Evolutionary conservation across 1,140 invertebrate genomes (phyloP), one percentile per base, ranked within the genome.

Genomic region (Aphaenogaster rudis): DNA sequence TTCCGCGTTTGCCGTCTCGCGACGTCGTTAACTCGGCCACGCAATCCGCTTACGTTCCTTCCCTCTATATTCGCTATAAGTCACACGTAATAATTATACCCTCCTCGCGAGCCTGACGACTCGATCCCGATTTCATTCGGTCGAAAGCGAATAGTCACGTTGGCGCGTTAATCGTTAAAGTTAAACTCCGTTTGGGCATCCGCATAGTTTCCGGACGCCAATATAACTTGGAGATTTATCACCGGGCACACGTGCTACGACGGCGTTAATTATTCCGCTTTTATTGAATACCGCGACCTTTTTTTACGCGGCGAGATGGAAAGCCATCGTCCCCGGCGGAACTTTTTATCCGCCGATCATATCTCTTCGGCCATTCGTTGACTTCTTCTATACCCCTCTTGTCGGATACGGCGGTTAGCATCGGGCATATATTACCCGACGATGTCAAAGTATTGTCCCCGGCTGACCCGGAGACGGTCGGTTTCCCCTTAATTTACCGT

Each of bases 161-260:
- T 61, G 67, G 42, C 54, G 67, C 82, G 74, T 86, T 86, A 86
- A 86, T 86, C 82, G 82, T 86, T 86, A 84, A 84, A 84, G 80
- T 84, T 84, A 86, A 86, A 86, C 48, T 86, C 57, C n/a, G 80
- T 54, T 52, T 74, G 36, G 74, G 72, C 59, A 86, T 86, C 48
- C 82, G 72, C 82, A 79, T 79, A 86, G 82, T 85, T 85, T 48
- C 45, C 74, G 21, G 57, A 63, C 71, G 81, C 82, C 82, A 79
- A 86, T 86, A 79, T 86, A 86, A 79, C 74, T 86, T 78, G 61
- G 15, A 86, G 82, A 86, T 86, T 86, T 86, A 86, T 78, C 82
- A 79, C 74, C 59, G 21, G n/a, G n/a, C 74, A 64, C 74, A 79
- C 61, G 61, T 66, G 74, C 36, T 42, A 64, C 42, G 61, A 36